Base-by-base conservation (phyloP, 2,113 vertebrate genomes). In the Gobio gobio region DNA sequence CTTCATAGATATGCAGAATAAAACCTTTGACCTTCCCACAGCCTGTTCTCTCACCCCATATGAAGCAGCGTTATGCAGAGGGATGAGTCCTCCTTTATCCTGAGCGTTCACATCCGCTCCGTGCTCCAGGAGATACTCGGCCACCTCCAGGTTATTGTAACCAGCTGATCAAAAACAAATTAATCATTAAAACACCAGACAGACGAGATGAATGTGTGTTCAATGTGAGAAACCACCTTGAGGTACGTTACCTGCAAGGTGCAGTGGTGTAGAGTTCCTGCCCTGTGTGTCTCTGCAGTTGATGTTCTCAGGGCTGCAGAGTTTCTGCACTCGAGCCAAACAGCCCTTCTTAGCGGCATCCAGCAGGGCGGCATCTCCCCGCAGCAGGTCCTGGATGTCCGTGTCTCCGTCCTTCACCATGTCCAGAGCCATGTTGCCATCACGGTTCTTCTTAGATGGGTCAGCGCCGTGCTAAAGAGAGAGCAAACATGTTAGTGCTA, bases 281-380 rank as follows among this genome's bases (percentile, higher is more conserved):
- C 98, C 98, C 91, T 99, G 98, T 2, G 98, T 98, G 87, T 99
- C 98, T 89, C 98, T 96, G 90, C 98, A 99, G 93, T 99, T 99
- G 90, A 99, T 99, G 72, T 99, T 99, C 84, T 99, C 98, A 1
- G 97, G 97, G 16, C 96, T 97, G 89, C 98, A 99, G 0, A 99
- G 94, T 87, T 99, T 99, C 92, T 99, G 98, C 73, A 99, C 98
- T 36, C 98, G 94, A 10, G 98, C 98, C 87, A 99, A 91, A 91
- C 98, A 99, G 83, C 98, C 98, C 84, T 99, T 99, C 93, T 99
- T 99, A 64, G 98, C 98, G 16, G 98, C 98, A 75, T 99, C 98
- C 36, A 99, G 91, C 88, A 99, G 92, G 59, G 98, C 98, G 5
- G 98, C 98, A 0, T 99, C 98, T 2, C 98, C 98, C 51, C 98